Percentiles rank a stretch among this genome's conserved stretches.
Conservation (phyloP, 2,888 invertebrate species). For the Acanthosepion esculentum region DNA sequence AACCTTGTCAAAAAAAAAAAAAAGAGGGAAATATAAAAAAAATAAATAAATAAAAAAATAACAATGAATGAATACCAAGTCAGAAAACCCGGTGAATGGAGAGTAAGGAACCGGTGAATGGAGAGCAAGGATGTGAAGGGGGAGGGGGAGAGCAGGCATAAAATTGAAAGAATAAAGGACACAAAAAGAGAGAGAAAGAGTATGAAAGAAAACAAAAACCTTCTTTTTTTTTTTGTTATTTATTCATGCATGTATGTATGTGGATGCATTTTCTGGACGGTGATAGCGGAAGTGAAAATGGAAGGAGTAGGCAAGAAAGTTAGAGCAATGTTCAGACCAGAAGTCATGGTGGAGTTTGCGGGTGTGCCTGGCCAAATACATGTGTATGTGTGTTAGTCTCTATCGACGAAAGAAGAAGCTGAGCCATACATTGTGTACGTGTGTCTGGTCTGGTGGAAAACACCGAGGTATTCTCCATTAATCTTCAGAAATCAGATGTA, state of each 20-base stretch:
- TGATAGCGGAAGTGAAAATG: not conserved
- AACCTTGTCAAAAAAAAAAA: not conserved
- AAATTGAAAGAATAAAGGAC: not conserved
- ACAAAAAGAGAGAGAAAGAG: not conserved
- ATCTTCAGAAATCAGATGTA: not conserved
- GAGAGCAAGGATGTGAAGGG: not conserved
- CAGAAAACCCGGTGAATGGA: slow-evolving; percentile 33
- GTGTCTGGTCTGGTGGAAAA: not conserved
- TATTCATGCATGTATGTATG: not conserved
- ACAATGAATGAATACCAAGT: not conserved
- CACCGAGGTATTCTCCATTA: not conserved
- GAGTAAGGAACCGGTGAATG: slow-evolving; percentile 17
- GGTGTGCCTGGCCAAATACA: not conserved
- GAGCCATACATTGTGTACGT: not conserved
- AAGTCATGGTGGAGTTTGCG: slow-evolving; percentile 10
- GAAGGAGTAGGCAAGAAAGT: not conserved
- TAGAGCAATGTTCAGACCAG: not conserved
- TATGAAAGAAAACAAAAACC: not conserved
- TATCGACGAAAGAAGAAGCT: not conserved
- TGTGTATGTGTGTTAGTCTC: not conserved
- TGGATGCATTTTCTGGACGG: not conserved
- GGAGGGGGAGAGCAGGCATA: not conserved
- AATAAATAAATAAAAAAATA: not conserved
- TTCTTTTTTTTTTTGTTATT: not conserved
- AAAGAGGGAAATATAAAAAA: not conserved